Conservation (phyloP, 2,797 vertebrate genomes). For the Pangasius mekongensis region DNA sequence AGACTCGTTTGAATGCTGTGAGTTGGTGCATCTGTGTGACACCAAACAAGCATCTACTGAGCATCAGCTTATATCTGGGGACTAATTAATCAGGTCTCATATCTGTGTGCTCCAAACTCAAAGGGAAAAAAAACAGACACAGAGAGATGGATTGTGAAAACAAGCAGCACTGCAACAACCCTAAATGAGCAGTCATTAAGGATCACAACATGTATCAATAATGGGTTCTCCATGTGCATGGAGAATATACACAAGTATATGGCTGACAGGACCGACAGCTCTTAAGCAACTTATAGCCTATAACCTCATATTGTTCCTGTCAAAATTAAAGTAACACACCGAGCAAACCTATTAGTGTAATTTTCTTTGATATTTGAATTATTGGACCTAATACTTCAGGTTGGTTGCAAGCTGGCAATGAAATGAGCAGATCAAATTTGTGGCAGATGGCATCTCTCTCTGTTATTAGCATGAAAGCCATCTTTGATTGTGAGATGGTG, state of each 20-base stretch:
- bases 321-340: constrained; percentile 21
- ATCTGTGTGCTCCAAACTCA: constrained; percentile 33
- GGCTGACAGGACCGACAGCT: neutral
- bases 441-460: constrained; percentile 59
- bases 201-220: constrained; percentile 40
- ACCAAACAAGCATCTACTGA: constrained; percentile 38
- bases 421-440: constrained; percentile 27
- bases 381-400: constrained; percentile 1
- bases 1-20: constrained; percentile 59
- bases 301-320: neutral
- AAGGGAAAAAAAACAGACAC: constrained; percentile 41
- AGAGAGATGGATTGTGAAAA: constrained; percentile 36
- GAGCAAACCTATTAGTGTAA: constrained; percentile 4
- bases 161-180: constrained; percentile 21
- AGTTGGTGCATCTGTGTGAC: constrained; percentile 56
- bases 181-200: constrained; percentile 49
- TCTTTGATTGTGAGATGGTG: constrained; percentile 58
- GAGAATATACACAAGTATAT: constrained; percentile 12
- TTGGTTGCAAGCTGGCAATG: neutral
- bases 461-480: constrained; percentile 55
- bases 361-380: neutral
- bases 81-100: constrained; percentile 69
- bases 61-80: constrained; percentile 50
- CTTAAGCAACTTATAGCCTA: constrained; percentile 11
- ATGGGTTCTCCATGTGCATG: neutral